phyloP scores from a whole-genome alignment of 2,797 vertebrate species.

The Podarcis siculus region DNA sequence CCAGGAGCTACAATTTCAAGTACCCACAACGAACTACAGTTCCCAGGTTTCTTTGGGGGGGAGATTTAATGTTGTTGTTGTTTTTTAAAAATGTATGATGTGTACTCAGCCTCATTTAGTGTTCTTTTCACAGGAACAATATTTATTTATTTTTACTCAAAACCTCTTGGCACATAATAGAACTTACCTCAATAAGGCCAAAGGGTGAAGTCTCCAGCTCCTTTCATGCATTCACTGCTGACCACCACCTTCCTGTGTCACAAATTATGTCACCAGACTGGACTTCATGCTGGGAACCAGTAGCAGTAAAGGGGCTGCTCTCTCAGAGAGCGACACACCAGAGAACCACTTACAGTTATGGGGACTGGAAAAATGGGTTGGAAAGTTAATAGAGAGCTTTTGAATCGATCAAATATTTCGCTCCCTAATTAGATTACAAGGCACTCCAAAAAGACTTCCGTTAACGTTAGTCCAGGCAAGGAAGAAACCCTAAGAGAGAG shows the following conservation, averaged over 20 bases:
- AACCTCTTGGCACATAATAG: conserved; percentile 55
- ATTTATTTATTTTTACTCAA: conserved; percentile 41
- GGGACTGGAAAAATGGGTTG: conserved; percentile 61
- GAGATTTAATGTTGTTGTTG: too few relatives aligned
- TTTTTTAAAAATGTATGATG: too few relatives aligned
- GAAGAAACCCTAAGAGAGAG: neutral
- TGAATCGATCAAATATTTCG: conserved; percentile 39
- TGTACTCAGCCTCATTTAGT: neutral
- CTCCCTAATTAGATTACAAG: conserved; percentile 40
- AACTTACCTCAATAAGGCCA: conserved; percentile 70
- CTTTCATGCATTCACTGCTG: conserved; percentile 68
- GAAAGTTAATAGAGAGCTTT: conserved; percentile 47
- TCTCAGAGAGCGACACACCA: conserved; percentile 61
- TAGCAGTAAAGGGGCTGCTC: conserved; percentile 64
- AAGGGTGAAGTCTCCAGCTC: conserved; percentile 66
- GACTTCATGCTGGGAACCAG: conserved; percentile 66
- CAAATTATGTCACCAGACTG: conserved; percentile 70
- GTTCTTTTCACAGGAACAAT: conserved; percentile 29
- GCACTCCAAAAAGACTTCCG: conserved; percentile 9
- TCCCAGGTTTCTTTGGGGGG: too few relatives aligned
- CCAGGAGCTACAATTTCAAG: too few relatives aligned
- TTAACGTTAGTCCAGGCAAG: neutral
- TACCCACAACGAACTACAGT: too few relatives aligned
- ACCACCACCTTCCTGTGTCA: conserved; percentile 63
- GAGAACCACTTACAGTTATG: conserved; percentile 66